Conservation (phyloP, 2,888 invertebrate genomes). For the Drosophila ustulata region DNA sequence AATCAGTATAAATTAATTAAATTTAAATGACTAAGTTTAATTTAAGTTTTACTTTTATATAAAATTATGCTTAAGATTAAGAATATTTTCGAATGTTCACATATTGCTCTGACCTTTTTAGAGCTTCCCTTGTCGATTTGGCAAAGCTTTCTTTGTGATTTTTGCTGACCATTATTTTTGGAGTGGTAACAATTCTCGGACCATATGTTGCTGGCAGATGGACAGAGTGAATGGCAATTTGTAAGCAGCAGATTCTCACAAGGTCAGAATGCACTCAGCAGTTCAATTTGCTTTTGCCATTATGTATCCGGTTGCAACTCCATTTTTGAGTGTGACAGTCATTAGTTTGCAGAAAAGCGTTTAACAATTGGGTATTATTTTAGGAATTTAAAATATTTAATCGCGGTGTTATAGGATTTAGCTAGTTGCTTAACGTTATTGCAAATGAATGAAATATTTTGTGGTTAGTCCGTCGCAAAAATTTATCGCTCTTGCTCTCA, state of each 20-base stretch:
- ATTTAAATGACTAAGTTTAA: too few relatives aligned
- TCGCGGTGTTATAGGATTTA: slow-evolving; percentile 8
- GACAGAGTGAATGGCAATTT: slow-evolving; percentile 49
- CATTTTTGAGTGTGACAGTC: slow-evolving; percentile 49
- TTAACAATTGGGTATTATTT: slow-evolving; percentile 26
- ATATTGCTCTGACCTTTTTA: background rate
- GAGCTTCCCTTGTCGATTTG: background rate
- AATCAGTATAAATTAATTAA: too few relatives aligned
- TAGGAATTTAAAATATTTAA: slow-evolving; percentile 24
- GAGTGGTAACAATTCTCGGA: slow-evolving; percentile 21
- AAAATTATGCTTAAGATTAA: too few relatives aligned
- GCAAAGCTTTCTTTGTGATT: background rate
- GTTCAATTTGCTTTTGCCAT: slow-evolving; percentile 18
- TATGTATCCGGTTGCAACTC: slow-evolving; percentile 36
- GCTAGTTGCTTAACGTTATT: slow-evolving; percentile 16
- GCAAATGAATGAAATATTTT: slow-evolving; percentile 19
- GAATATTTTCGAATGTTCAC: too few relatives aligned
- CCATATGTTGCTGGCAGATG: slow-evolving; percentile 56
- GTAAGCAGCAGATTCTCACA: slow-evolving; percentile 49
- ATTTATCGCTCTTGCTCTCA: slow-evolving; percentile 7
- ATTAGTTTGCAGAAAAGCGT: slow-evolving; percentile 51
- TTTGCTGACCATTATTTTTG: slow-evolving; percentile 34
- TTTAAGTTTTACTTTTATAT: too few relatives aligned
- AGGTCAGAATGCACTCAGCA: slow-evolving; percentile 41
- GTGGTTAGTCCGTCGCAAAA: slow-evolving; percentile 17